Percentiles rank a stretch among this genome's conserved stretches.
phyloP scores from a whole-genome alignment of 2,797 vertebrate species.

The Spondyliosoma cantharus region DNA sequence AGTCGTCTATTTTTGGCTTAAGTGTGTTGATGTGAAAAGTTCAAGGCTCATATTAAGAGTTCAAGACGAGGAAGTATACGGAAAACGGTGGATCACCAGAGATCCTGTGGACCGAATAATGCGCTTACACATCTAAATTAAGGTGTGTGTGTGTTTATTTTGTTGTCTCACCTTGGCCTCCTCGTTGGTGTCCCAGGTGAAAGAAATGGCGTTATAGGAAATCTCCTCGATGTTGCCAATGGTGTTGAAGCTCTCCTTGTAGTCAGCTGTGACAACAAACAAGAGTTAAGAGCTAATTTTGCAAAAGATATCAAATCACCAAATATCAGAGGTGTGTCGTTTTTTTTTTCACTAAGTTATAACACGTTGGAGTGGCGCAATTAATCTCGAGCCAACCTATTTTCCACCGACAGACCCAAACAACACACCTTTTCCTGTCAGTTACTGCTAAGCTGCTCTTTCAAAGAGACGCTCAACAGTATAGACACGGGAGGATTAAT shows the following conservation, averaged over 20 bases:
- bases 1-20: constrained; percentile 28
- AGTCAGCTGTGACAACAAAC: constrained; percentile 88
- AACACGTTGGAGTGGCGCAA: background rate
- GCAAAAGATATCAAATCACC: too few relatives aligned
- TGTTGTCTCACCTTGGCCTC: constrained; percentile 92
- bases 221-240: constrained; percentile 99
- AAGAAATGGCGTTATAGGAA: constrained; percentile 97
- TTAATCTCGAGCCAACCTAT: constrained; percentile 4
- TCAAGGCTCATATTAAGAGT: constrained; percentile 34
- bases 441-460: constrained; percentile 11
- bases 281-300: background rate
- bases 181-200: constrained; percentile 98
- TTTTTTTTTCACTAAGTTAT: background rate
- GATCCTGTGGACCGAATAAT: constrained; percentile 29
- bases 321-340: too few relatives aligned
- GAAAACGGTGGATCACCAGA: constrained; percentile 19
- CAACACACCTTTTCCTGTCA: constrained; percentile 25
- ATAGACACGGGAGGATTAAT: constrained; percentile 23
- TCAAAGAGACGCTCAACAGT: constrained; percentile 25
- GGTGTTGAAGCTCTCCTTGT: constrained; percentile 99
- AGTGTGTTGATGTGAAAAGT: constrained; percentile 26
- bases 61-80: constrained; percentile 12
- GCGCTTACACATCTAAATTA: background rate
- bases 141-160: background rate
- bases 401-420: constrained; percentile 16